Conservation (phyloP, 2,113 vertebrate genomes). For the Channa argus region DNA sequence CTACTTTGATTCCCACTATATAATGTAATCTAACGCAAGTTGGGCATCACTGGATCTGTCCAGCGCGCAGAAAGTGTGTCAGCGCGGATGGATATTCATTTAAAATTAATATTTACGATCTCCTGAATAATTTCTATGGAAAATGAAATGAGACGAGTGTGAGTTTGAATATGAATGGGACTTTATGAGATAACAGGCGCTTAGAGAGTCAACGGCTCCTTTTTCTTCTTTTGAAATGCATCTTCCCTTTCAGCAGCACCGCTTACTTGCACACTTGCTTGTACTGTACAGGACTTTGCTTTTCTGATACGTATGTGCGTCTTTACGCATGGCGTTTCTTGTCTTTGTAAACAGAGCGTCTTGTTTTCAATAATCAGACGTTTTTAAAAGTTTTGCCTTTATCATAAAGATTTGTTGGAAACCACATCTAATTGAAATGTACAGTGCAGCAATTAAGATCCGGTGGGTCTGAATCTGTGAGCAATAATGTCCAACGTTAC, state of each 20-base stretch:
- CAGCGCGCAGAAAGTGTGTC: constrained; percentile 39
- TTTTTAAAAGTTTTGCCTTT: no score
- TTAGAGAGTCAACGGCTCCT: not conserved
- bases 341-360: not conserved
- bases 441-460: no score
- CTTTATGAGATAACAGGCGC: constrained; percentile 52
- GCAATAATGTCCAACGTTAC: no score
- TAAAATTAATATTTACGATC: constrained; percentile 79
- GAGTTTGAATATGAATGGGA: constrained; percentile 66
- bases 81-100: constrained; percentile 65
- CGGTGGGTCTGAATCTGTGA: no score
- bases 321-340: constrained; percentile 9
- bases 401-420: no score
- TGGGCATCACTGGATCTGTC: not conserved
- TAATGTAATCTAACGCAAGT: not conserved
- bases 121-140: constrained; percentile 77
- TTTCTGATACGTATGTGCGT: not conserved
- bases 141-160: constrained; percentile 64
- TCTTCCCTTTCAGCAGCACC: not conserved
- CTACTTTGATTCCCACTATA: not conserved
- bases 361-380: no score
- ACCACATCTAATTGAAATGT: no score
- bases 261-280: accelerated
- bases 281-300: not conserved
- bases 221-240: not conserved